Evolutionary conservation across 2,888 invertebrate genomes (phyloP).

Genomic region (Drosophila lutescens): DNA sequence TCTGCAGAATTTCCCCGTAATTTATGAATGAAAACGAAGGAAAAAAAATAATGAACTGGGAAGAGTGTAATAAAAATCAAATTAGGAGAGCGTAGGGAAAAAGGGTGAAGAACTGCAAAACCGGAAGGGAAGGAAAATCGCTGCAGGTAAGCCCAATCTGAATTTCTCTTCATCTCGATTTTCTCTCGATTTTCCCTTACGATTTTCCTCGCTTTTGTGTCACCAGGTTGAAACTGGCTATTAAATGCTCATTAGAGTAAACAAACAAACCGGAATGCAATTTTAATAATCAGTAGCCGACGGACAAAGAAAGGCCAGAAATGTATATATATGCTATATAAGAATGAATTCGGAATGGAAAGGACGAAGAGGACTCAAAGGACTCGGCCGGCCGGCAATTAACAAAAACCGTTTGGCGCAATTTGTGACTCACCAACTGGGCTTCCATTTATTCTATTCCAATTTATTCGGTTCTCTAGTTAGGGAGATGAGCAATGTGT

Average conservation of each 20-base stretch:
- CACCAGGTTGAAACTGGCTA: slow-evolving; percentile 50
- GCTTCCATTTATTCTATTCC: not conserved
- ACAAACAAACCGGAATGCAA: slow-evolving; percentile 43
- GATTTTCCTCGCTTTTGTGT: slow-evolving; percentile 34
- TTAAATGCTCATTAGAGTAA: slow-evolving; percentile 72
- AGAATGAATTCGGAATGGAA: not conserved
- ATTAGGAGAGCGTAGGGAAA: slow-evolving; percentile 31
- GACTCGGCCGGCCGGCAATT: slow-evolving; percentile 25
- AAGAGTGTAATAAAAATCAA: slow-evolving; percentile 56
- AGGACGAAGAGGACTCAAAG: not conserved
- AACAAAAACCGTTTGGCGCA: slow-evolving; percentile 36
- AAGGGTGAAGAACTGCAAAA: slow-evolving; percentile 60
- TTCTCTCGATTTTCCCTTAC: not conserved
- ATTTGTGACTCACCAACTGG: slow-evolving; percentile 35
- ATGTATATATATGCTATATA: no score
- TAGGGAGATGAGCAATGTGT: not conserved
- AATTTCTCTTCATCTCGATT: slow-evolving; percentile 4
- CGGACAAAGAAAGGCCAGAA: slow-evolving; percentile 5
- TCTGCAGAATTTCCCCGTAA: slow-evolving; percentile 60
- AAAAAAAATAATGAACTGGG: slow-evolving; percentile 17
- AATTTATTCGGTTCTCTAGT: not conserved
- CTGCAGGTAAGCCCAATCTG: slow-evolving; percentile 30
- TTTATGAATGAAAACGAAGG: slow-evolving; percentile 67
- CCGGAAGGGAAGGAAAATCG: slow-evolving; percentile 38
- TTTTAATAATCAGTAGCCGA: slow-evolving; percentile 42